Evolutionary conservation across 2,888 invertebrate genomes (phyloP), one percentile per base, ranked within the genome.

Genomic region (Spisula subtruncata): DNA sequence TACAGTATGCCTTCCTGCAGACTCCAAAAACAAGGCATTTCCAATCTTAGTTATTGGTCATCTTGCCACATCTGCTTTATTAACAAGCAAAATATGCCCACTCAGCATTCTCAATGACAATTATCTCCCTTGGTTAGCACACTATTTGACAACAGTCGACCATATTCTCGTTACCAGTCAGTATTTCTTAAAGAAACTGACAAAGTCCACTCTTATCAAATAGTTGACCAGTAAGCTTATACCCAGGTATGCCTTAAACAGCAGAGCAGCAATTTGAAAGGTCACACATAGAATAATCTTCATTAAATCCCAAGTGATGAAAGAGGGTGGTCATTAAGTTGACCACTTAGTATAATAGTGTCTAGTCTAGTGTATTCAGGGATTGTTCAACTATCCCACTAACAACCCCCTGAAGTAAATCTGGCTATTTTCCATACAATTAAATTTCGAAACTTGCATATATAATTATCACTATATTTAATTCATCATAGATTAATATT

Each of bases 221-320:
- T 35, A 79, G 32, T 29, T 85, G 54, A 56, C 85, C 85, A 85
- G 54, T 10, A n/a, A 6, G 80, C 29, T 25, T 85, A 32, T 41
- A 79, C 85, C 79, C 41, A 80, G 85, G 80, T 80, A 85, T 85
- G 54, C 41, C 54, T 56, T 54, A 85, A 32, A 29, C 32, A 75
- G 54, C 48, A 35, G 35, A 54, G 41, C 51, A 35, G 80, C 41
- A 80, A 85, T 85, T 85, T 87, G 35, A 79, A 79, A 83, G 87
- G 87, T 87, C 87, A 87, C 83, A 83, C 87, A 66, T 80, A 25
- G 51, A 41, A 35, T 79, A 83, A 83, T 83, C 87, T 87, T 83
- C 54, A 82, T 35, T 56, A 48, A 35, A 46, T 16, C 29, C 46
- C 51, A 48, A 48, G 87, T 82, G 32, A 51, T 48, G 48, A 81